Evolutionary conservation across 2,113 vertebrate species (phyloP).

Genomic region (Psittacula cyanocephala): DNA sequence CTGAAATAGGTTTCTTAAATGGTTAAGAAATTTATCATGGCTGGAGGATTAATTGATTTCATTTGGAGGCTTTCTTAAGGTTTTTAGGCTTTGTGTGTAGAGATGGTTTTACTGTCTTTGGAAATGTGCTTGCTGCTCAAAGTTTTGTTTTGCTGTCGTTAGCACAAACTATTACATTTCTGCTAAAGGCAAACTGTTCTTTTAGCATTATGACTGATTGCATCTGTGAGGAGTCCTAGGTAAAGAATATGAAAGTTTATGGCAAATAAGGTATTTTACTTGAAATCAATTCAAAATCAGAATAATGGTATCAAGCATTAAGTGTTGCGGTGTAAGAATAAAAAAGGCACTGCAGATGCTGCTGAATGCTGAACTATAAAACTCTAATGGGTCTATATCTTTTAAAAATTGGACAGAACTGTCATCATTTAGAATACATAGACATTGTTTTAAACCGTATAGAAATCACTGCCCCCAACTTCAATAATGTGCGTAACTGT

Average conservation of each 20-base stretch:
- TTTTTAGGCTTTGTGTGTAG: conserved; percentile 68
- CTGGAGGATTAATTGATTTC: conserved; percentile 84
- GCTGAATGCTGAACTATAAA: conserved; percentile 53
- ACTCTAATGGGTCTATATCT: conserved; percentile 54
- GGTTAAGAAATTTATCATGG: conserved; percentile 78
- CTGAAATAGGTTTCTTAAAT: conserved; percentile 78
- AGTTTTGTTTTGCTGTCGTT: conserved; percentile 11
- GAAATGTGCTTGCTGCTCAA: conserved; percentile 32
- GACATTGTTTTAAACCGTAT: conserved; percentile 24
- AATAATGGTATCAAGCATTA: conserved; percentile 44
- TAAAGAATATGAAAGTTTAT: conserved; percentile 54
- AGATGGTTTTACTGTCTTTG: conserved; percentile 55
- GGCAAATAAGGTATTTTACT: conserved; percentile 56
- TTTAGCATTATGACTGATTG: conserved; percentile 46
- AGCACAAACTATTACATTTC: not conserved
- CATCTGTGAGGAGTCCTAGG: not conserved
- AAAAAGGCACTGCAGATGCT: conserved; percentile 32
- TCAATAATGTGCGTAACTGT: conserved; percentile 56
- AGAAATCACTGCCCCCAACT: conserved; percentile 44
- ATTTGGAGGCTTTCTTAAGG: conserved; percentile 76
- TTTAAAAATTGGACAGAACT: conserved; percentile 55
- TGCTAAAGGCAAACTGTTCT: conserved; percentile 34
- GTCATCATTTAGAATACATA: conserved; percentile 36
- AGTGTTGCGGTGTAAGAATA: not conserved
- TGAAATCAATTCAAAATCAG: conserved; percentile 55